Base-by-base conservation (phyloP, 2,888 invertebrate species). In the Meloe dianella region DNA sequence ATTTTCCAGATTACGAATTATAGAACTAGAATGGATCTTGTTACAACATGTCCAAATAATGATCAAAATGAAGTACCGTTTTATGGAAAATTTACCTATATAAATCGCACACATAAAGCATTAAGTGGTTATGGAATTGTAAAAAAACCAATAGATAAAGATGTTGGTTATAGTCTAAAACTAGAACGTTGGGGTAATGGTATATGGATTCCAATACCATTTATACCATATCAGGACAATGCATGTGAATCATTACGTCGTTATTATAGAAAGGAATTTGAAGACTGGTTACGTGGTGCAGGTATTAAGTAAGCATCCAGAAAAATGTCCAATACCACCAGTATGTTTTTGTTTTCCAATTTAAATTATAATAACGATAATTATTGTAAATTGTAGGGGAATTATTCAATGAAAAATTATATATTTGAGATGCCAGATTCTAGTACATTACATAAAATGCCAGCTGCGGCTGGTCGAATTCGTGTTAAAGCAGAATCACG, bases 261-360 rank as follows among this genome's bases (percentile, higher is more conserved):
- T 27, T 27, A 3, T 12, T 59, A 57, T 14, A 3, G 35, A 12
- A 35, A 2, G 2, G 12, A 12, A 35, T 14, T 12, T 10, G 35
- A 10, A 12, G 12, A 35, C 1, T 1, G 10, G 0, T 35, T 30
- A 30, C 64, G 22, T 7, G 32, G 22, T 27, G 10, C 63, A 9
- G 71, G 71, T 17, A 67, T 71, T 14, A 57, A 69, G 56, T 22
- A 69, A 27, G n/a, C n/a, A n/a, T n/a, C 70, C 71, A 1, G 69
- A 69, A 14, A 59, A 67, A 17, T 74, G 74, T 60, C 74, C 74
- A 12, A 67, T 71, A 60, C 71, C 72, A 20, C 57, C 70, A 12
- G 73, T 71, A 61, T 38, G 20, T 29, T n/a, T n/a, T n/a, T n/a
- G n/a, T n/a, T n/a, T n/a, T n/a, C n/a, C n/a, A n/a, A n/a, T n/a